These are phyloP conservation scores for Florisuga fusca DNA, from an alignment of 2,797 vertebrate species.

Conservation along the genomic window DNA sequence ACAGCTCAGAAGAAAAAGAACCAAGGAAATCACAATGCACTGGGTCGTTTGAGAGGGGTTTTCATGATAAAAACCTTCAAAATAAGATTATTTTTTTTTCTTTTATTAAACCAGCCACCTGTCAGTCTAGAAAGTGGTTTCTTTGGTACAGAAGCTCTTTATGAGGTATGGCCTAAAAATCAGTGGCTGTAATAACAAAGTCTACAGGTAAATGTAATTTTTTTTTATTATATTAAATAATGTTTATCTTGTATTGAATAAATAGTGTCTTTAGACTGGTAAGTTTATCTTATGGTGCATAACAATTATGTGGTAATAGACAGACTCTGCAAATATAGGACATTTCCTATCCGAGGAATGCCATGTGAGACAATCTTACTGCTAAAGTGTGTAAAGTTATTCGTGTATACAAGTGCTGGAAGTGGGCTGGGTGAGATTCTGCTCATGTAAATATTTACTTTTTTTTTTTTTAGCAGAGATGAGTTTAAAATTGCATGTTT, in stretches of 20 bases:
- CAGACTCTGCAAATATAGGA: not conserved
- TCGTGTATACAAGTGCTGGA: not conserved
- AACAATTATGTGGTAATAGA: not conserved
- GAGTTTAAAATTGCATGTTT: slow-evolving; percentile 29
- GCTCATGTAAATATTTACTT: slow-evolving; percentile 18
- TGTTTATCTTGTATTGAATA: not conserved
- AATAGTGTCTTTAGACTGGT: not conserved
- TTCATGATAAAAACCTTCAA: slow-evolving; percentile 67
- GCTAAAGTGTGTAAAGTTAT: slow-evolving; percentile 11
- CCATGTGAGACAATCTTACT: not conserved
- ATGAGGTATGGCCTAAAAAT: slow-evolving; percentile 36
- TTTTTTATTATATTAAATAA: not conserved
- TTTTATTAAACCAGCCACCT: slow-evolving; percentile 57
- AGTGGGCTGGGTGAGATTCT: not conserved
- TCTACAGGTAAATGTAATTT: slow-evolving; percentile 18
- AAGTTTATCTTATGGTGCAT: not conserved
- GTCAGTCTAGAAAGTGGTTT: slow-evolving; percentile 60
- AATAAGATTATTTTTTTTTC: slow-evolving; percentile 45
- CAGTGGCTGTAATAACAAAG: slow-evolving; percentile 19
- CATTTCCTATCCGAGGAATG: not conserved
- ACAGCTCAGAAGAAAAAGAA: slow-evolving; percentile 83
- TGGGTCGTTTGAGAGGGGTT: slow-evolving; percentile 63
- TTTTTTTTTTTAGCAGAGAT: not conserved
- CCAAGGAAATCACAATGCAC: slow-evolving; percentile 76
- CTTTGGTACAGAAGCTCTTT: slow-evolving; percentile 25